phyloP scores from a whole-genome alignment of 1,140 invertebrate species.

The Leptonema lineaticorne region DNA sequence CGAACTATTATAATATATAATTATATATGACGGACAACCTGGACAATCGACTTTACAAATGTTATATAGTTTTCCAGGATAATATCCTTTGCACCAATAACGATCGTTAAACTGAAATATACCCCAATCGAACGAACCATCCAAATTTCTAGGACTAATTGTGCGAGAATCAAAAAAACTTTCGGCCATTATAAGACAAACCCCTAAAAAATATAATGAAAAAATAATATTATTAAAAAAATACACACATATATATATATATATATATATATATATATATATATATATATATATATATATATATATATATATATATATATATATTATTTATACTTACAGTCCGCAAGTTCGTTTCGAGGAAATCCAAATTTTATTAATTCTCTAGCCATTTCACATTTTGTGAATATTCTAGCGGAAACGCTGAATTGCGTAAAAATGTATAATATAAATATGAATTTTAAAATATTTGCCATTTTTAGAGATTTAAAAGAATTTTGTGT shows the following conservation, averaged over 20 bases:
- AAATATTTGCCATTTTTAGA: no score
- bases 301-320: no score
- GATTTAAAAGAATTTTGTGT: no score
- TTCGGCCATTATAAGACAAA: constrained; percentile 58
- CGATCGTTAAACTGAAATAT: constrained; percentile 62
- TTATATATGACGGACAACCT: constrained; percentile 42
- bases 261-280: no score
- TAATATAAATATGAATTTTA: no score
- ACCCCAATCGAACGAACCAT: constrained; percentile 60
- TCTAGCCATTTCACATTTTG: background rate
- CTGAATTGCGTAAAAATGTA: no score
- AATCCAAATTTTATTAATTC: background rate
- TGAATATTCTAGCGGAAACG: background rate
- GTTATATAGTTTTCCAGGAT: constrained; percentile 37
- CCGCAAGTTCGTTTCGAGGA: background rate
- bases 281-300: no score
- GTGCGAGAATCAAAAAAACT: constrained; percentile 53
- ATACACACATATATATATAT: no score
- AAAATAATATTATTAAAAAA: no score
- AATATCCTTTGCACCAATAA: constrained; percentile 55
- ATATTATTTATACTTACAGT: constrained; percentile 1
- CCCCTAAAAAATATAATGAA: no score
- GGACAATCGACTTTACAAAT: constrained; percentile 44
- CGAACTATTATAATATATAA: no score
- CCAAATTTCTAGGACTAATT: constrained; percentile 51